Conservation (phyloP, 2,113 vertebrate species). For the Tupaia chinensis region DNA sequence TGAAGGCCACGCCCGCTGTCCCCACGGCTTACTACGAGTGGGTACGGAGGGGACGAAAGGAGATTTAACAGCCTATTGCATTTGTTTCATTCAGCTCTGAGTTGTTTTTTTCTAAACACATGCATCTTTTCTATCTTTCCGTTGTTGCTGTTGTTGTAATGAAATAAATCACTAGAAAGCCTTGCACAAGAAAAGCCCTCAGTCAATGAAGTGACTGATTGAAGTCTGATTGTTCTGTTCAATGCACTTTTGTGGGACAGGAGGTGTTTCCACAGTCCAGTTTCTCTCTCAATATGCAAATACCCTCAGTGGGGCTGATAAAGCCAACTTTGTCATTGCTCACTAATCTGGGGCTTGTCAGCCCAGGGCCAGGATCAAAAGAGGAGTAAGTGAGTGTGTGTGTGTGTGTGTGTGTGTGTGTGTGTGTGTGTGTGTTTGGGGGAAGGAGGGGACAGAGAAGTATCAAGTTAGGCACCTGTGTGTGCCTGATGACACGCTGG, state of each 20-base stretch:
- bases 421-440: too few relatives aligned
- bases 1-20: too few relatives aligned
- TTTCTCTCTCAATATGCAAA: conserved; percentile 50
- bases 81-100: neutral
- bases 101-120: neutral
- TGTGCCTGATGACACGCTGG: neutral
- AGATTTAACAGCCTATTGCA: neutral
- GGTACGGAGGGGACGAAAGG: neutral
- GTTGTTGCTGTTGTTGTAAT: neutral
- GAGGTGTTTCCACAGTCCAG: neutral
- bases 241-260: neutral
- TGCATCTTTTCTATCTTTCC: neutral
- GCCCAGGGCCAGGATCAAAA: conserved; percentile 10
- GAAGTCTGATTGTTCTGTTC: neutral
- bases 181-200: neutral
- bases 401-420: neutral
- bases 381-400: neutral
- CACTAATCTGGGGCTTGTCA: neutral
- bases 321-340: neutral
- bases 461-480: neutral
- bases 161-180: conserved; percentile 30
- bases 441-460: too few relatives aligned
- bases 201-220: neutral
- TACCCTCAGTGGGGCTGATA: neutral
- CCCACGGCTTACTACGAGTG: accelerated